These are phyloP conservation scores for Brachionus koreanus DNA, from an alignment of 1,140 invertebrate genomes.

Conservation along the genomic window DNA sequence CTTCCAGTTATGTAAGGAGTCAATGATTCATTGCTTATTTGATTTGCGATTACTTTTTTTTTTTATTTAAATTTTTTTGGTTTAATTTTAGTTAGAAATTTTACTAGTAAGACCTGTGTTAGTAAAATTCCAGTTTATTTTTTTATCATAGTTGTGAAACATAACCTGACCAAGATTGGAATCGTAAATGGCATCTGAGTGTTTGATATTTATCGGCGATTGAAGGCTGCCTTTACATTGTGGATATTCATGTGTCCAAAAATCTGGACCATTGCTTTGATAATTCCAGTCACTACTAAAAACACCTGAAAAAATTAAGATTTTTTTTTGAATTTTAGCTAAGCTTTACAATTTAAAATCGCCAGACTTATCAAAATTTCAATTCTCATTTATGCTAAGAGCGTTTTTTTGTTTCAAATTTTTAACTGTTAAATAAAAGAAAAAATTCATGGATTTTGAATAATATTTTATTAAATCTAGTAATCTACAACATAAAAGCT, in stretches of 20 bases:
- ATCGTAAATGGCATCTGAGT: slow-evolving; percentile 3
- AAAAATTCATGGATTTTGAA: too few relatives aligned
- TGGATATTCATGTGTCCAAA: slow-evolving; percentile 32
- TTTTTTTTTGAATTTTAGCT: neutral
- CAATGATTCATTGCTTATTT: neutral
- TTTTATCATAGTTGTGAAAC: neutral
- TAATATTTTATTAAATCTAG: neutral
- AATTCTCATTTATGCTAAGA: neutral
- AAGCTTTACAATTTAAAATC: neutral
- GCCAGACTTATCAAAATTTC: neutral
- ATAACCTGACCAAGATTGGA: neutral
- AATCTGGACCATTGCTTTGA: neutral
- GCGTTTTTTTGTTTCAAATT: too few relatives aligned
- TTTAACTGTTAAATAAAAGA: too few relatives aligned
- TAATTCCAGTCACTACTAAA: slow-evolving; percentile 23
- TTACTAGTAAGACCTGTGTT: slow-evolving; percentile 7
- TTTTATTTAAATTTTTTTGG: neutral
- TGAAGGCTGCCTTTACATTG: neutral
- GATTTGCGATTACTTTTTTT: neutral
- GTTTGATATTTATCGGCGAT: slow-evolving; percentile 33
- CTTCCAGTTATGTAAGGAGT: slow-evolving; percentile 7
- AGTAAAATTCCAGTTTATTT: neutral
- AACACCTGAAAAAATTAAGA: neutral
- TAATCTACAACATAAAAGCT: neutral
- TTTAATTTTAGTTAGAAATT: neutral